Conservation (phyloP, 2,888 invertebrate genomes). For the Plusia festucae region DNA sequence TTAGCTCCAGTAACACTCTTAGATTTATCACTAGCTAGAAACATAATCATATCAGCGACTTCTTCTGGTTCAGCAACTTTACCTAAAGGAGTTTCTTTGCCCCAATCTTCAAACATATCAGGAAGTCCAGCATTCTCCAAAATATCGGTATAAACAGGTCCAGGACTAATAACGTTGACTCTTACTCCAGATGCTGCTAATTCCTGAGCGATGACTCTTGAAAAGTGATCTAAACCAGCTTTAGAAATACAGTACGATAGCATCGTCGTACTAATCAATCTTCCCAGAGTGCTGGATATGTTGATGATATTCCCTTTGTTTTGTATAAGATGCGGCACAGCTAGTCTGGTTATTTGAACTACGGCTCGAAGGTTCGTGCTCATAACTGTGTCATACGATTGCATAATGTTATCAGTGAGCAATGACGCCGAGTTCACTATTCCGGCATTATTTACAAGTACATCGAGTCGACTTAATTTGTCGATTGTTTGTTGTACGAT, state of each 20-base stretch:
- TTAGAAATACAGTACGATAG: constrained; percentile 35
- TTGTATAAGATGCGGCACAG: constrained; percentile 48
- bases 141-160: constrained; percentile 86
- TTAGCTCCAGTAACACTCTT: constrained; percentile 42
- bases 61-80: constrained; percentile 30
- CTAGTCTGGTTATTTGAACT: constrained; percentile 44
- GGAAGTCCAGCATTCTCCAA: constrained; percentile 31
- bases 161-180: constrained; percentile 92
- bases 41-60: constrained; percentile 35
- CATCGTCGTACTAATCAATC: neutral
- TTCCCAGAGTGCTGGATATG: constrained; percentile 27
- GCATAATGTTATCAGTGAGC: constrained; percentile 32
- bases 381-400: constrained; percentile 51
- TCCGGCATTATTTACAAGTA: constrained; percentile 62
- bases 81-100: neutral
- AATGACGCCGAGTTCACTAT: constrained; percentile 19
- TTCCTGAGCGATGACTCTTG: constrained; percentile 91
- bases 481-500: constrained; percentile 57
- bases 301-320: constrained; percentile 63
- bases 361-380: constrained; percentile 50
- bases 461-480: constrained; percentile 57
- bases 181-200: constrained; percentile 89
- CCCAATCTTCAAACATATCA: constrained; percentile 20
- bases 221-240: constrained; percentile 90
- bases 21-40: constrained; percentile 31